Conservation (phyloP, 1,140 invertebrate genomes). For the Scaptodrosophila lebanonensis region DNA sequence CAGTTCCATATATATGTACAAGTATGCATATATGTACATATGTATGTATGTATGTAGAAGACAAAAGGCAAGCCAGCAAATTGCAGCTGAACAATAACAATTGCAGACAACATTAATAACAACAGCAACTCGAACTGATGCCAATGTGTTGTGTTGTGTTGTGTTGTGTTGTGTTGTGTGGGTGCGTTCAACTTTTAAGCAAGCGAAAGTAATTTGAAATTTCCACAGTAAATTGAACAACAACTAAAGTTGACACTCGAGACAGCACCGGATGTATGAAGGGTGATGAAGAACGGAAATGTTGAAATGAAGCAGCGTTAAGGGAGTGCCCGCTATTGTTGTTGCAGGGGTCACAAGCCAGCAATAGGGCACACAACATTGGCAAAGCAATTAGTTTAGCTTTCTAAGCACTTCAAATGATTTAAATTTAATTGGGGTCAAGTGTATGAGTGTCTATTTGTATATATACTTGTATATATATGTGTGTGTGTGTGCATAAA, state of each 20-base stretch:
- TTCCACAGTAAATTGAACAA: conserved; percentile 27
- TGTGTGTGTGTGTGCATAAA: conserved; percentile 9
- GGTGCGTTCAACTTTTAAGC: conserved; percentile 30
- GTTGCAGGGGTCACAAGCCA: too few species aligned
- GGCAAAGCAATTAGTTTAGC: conserved; percentile 67
- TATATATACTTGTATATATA: conserved; percentile 8
- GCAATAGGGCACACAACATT: too few species aligned
- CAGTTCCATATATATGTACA: background rate
- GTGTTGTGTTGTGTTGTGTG: too few species aligned
- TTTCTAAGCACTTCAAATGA: conserved; percentile 64
- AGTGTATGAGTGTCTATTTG: conserved; percentile 25
- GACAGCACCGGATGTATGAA: background rate
- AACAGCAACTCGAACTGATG: background rate
- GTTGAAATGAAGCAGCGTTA: background rate
- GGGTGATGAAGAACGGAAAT: background rate
- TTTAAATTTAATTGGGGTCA: conserved; percentile 73
- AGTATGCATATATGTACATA: background rate
- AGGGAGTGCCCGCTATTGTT: too few species aligned
- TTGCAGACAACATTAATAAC: too few species aligned
- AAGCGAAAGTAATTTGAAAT: conserved; percentile 27
- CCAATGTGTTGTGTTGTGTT: conserved; percentile 20
- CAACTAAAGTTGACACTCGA: conserved; percentile 18
- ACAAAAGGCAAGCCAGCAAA: conserved; percentile 24
- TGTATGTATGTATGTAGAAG: background rate
- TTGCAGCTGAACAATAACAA: conserved; percentile 2